Percentiles rank a stretch among this genome's conserved stretches.
Conservation (phyloP, 2,113 vertebrate genomes). For the Puffinus mauretanicus region DNA sequence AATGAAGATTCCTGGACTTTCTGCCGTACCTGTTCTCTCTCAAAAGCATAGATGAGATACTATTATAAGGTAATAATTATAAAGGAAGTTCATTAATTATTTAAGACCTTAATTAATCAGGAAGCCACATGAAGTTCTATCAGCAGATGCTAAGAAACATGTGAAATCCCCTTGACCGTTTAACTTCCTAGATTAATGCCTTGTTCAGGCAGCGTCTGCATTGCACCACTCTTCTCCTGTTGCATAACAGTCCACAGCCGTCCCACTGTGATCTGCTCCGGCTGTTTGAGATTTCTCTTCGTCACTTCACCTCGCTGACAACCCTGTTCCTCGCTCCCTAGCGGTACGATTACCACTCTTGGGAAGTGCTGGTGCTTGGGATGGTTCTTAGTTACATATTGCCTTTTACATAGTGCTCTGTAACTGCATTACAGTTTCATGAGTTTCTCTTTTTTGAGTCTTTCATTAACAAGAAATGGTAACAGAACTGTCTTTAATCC, state of each 20-base stretch:
- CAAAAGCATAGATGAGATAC: neutral
- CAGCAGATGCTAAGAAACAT: neutral
- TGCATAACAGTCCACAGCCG: neutral
- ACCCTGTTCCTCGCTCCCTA: accelerated
- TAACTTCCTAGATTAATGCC: neutral
- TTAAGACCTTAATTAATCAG: neutral
- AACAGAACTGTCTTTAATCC: neutral
- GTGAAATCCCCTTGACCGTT: neutral
- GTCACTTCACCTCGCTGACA: neutral
- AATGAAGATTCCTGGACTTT: neutral
- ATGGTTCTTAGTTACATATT: neutral
- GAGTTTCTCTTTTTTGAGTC: neutral
- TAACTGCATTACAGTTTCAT: neutral
- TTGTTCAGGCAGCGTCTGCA: neutral
- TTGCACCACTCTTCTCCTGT: constrained; percentile 1
- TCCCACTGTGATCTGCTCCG: neutral
- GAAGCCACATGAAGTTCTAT: neutral
- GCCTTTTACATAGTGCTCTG: neutral
- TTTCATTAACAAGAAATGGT: neutral
- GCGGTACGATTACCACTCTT: neutral
- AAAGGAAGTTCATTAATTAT: neutral
- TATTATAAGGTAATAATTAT: neutral
- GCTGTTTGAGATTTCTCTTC: neutral
- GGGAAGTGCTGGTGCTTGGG: neutral
- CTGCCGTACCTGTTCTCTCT: neutral